Evolutionary conservation across 2,888 invertebrate species (phyloP), one percentile per base, ranked within the genome.

Genomic region (Parelbella ahira): DNA sequence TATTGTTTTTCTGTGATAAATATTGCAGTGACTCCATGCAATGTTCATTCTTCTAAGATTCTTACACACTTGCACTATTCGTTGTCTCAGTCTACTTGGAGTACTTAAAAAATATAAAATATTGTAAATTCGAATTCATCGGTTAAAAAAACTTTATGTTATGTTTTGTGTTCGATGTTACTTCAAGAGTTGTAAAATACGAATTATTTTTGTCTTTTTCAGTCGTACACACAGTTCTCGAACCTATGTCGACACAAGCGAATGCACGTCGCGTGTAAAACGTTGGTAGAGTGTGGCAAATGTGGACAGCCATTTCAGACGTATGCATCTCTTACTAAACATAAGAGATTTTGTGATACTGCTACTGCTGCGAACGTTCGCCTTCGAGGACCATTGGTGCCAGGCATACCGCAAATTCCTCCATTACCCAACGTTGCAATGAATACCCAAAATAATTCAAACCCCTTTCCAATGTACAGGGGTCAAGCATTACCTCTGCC

Each of bases 161-260:
- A n/a, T n/a, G n/a, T n/a, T n/a, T n/a, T n/a, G n/a, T n/a, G n/a
- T n/a, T n/a, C n/a, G n/a, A n/a, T n/a, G n/a, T n/a, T n/a, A n/a
- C n/a, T n/a, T n/a, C n/a, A n/a, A n/a, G n/a, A n/a, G n/a, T n/a
- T n/a, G n/a, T n/a, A n/a, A n/a, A n/a, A n/a, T n/a, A n/a, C n/a
- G n/a, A n/a, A n/a, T n/a, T n/a, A n/a, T n/a, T n/a, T n/a, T n/a
- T 15, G 2, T 15, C 4, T 15, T 15, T 90, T 90, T 11, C 89
- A 92, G 92, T 94, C 97, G 4, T 99, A 99, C 88, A 99, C 99
- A 1, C 99, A 99, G 88, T 99, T 99, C 82, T 99, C 98, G 21
- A 99, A 99, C 79, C 90, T 99, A 66, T 99, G 99, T 73, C 94
- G 99, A n/a, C 99, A 99, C 88, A 98, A 97, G 72, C 96, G 99